Evolutionary conservation across 2,888 invertebrate genomes (phyloP).

Genomic region (Sarcophaga carnaria): DNA sequence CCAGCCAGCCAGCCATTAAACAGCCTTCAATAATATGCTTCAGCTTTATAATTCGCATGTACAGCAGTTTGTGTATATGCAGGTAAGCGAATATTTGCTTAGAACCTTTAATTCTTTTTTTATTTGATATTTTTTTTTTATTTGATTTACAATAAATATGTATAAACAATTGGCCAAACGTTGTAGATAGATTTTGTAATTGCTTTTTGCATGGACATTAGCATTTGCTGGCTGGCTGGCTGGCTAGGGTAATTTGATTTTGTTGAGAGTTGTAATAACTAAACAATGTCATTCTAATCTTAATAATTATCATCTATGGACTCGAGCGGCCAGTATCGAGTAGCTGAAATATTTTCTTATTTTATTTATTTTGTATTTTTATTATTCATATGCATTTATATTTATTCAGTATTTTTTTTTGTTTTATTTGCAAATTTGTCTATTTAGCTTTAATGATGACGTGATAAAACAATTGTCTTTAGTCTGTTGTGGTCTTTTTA

Average conservation of each 20-base stretch:
- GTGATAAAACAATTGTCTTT: constrained; percentile 49
- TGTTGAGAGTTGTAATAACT: constrained; percentile 63
- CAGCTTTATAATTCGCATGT: constrained; percentile 51
- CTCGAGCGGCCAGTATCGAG: neutral
- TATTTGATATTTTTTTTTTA: neutral
- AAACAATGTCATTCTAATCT: constrained; percentile 69
- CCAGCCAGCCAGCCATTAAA: neutral
- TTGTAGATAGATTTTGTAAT: constrained; percentile 42
- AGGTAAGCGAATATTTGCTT: neutral
- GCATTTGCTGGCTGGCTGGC: constrained; percentile 12
- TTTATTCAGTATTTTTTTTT: neutral
- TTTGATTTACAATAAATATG: neutral
- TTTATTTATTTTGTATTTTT: neutral
- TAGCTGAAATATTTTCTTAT: neutral
- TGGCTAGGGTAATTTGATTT: constrained; percentile 10
- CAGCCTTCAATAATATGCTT: constrained; percentile 56
- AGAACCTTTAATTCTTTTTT: neutral
- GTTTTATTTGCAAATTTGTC: constrained; percentile 20
- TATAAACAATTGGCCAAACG: constrained; percentile 4
- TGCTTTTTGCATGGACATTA: constrained; percentile 16
- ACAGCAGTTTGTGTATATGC: neutral
- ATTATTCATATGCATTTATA: no score
- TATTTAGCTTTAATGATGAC: constrained; percentile 42
- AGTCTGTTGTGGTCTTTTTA: neutral
- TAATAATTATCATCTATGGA: constrained; percentile 52